These are phyloP conservation scores for Tinamus major DNA, from an alignment of 2,797 vertebrate species.

Conservation along the genomic window DNA sequence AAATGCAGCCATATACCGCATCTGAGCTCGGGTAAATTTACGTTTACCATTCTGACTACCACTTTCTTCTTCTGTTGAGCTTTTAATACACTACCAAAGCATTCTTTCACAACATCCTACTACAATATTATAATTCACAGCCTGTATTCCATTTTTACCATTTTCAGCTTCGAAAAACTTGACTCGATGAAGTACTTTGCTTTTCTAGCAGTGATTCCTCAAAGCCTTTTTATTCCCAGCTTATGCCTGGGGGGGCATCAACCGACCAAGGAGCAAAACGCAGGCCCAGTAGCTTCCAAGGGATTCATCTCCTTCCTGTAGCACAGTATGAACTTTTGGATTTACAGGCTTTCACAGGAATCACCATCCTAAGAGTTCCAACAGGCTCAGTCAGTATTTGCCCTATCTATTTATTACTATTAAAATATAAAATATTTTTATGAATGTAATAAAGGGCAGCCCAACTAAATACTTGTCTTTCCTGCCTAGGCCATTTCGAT, in stretches of 20 bases:
- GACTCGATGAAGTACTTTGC: neutral
- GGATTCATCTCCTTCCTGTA: neutral
- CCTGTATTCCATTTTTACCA: neutral
- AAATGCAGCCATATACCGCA: neutral
- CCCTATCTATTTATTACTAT: neutral
- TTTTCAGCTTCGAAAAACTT: neutral
- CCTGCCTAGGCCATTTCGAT: neutral
- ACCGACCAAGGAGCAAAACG: neutral
- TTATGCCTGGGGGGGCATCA: neutral
- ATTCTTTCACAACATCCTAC: neutral
- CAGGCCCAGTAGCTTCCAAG: neutral
- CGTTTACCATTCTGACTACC: neutral
- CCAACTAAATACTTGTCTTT: neutral
- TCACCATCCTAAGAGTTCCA: neutral
- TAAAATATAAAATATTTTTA: neutral
- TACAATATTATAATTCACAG: neutral
- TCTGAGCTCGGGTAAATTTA: neutral
- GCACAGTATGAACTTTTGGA: neutral
- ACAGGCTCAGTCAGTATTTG: neutral
- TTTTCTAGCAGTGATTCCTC: neutral
- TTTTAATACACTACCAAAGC: neutral
- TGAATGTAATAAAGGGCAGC: neutral
- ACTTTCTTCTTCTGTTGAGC: neutral
- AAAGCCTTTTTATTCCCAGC: neutral
- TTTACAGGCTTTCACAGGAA: neutral